phyloP scores from a whole-genome alignment of 2,113 vertebrate genomes.

The Lepus americanus region DNA sequence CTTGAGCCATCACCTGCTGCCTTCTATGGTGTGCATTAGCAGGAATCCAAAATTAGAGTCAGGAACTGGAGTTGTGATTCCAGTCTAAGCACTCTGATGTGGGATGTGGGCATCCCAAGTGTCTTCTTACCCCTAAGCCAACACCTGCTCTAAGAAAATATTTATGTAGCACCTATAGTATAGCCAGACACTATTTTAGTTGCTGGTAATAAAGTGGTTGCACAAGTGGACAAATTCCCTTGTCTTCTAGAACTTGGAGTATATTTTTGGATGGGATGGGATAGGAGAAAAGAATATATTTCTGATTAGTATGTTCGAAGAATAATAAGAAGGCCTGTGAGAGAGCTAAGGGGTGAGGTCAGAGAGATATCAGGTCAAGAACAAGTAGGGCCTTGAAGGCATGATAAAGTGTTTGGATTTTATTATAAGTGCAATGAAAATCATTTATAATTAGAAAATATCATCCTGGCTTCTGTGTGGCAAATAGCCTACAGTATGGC shows the following conservation, averaged over 20 bases:
- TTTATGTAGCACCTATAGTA: neutral
- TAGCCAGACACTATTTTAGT: neutral
- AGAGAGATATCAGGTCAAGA: neutral
- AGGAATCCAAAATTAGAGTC: too few species aligned
- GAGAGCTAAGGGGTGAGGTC: neutral
- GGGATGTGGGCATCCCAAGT: too few species aligned
- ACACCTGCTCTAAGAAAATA: neutral
- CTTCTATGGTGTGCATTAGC: too few species aligned
- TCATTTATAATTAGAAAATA: neutral
- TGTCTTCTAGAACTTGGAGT: neutral
- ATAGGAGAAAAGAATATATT: neutral
- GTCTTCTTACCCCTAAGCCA: too few species aligned
- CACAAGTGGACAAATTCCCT: neutral
- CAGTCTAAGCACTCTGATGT: too few species aligned
- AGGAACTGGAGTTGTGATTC: too few species aligned
- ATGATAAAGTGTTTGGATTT: slow-evolving; percentile 26
- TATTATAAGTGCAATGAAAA: neutral
- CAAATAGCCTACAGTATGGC: neutral
- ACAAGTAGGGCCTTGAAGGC: neutral
- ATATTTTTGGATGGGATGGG: neutral
- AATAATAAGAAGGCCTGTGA: neutral
- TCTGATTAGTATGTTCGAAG: neutral
- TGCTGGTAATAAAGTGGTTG: slow-evolving; percentile 9
- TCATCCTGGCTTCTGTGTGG: neutral
- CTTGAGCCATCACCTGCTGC: too few species aligned